phyloP scores from a whole-genome alignment of 2,888 invertebrate genomes.

The Zonitis immaculata region DNA sequence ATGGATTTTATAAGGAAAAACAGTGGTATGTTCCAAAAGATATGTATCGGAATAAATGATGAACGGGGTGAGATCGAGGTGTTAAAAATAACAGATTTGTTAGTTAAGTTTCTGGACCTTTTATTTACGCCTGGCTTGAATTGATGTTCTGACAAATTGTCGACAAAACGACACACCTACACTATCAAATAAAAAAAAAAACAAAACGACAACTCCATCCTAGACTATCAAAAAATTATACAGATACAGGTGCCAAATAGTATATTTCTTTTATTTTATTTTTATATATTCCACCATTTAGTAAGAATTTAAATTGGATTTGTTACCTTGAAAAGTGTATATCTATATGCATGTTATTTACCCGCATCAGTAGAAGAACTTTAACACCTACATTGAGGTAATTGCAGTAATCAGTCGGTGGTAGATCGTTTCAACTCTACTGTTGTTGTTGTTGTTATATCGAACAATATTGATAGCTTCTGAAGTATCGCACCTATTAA shows the following conservation, averaged over 20 bases:
- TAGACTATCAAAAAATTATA: background rate
- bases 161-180: background rate
- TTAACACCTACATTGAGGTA: slow-evolving; percentile 28
- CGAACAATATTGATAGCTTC: slow-evolving; percentile 25
- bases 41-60: slow-evolving; percentile 26
- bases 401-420: slow-evolving; percentile 26
- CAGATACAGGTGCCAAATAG: too few species aligned
- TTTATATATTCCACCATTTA: too few species aligned
- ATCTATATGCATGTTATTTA: background rate
- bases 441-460: background rate
- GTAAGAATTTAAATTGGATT: background rate
- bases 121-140: background rate
- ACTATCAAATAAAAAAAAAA: too few species aligned
- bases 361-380: background rate
- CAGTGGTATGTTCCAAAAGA: slow-evolving; percentile 11
- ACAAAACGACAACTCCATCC: background rate
- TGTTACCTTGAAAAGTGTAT: background rate
- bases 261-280: too few species aligned
- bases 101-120: background rate
- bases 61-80: slow-evolving; percentile 27
- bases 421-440: slow-evolving; percentile 13
- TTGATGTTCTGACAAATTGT: background rate
- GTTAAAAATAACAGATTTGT: slow-evolving; percentile 37
- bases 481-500: slow-evolving; percentile 26
- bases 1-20: slow-evolving; percentile 15